Evolutionary conservation across 2,113 vertebrate species (phyloP).

Genomic region (Guaruba guarouba): DNA sequence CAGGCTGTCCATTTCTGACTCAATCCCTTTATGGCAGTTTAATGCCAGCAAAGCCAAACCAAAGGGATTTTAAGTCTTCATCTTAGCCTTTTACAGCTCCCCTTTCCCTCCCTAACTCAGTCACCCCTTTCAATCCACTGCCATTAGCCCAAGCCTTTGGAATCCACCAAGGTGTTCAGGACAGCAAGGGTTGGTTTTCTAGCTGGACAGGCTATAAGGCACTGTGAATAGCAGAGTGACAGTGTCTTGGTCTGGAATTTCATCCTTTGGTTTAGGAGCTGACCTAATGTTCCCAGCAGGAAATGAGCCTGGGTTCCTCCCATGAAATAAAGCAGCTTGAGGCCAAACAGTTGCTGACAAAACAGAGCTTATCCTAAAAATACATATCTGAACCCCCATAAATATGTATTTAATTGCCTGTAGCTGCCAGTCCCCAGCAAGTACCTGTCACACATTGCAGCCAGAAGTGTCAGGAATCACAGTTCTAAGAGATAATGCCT

Average conservation of each 20-base stretch:
- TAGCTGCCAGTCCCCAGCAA: not conserved
- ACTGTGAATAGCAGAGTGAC: not conserved
- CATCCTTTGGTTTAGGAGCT: no score
- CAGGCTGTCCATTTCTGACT: not conserved
- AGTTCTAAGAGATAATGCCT: not conserved
- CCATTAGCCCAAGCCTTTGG: no score
- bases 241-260: not conserved
- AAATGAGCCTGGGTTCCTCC: not conserved
- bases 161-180: not conserved
- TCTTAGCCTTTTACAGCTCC: not conserved
- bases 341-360: not conserved
- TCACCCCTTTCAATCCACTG: not conserved
- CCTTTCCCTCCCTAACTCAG: not conserved
- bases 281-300: no score
- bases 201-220: not conserved
- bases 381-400: not conserved
- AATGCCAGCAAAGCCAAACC: not conserved
- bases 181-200: not conserved
- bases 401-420: not conserved
- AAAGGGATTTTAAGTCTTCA: not conserved
- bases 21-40: not conserved
- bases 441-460: not conserved
- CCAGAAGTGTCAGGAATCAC: not conserved
- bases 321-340: not conserved
- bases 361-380: not conserved